Conservation (phyloP, 2,888 invertebrate species). For the Candidula unifasciata region DNA sequence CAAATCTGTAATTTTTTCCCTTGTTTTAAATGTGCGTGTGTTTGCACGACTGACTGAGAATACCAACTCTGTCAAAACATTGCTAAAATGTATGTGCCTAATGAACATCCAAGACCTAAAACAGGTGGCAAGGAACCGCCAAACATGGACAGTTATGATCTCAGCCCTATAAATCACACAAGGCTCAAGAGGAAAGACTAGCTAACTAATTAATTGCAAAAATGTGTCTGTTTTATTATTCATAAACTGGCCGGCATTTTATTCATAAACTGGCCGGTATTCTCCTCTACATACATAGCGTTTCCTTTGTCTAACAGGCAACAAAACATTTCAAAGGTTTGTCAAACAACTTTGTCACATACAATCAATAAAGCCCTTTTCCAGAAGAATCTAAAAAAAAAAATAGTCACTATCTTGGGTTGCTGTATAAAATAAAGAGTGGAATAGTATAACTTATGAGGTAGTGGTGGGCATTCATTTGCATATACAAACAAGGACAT, state of each 20-base stretch:
- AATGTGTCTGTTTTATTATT: background rate
- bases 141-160: no score
- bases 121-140: no score
- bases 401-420: background rate
- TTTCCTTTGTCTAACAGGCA: background rate
- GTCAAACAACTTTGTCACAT: background rate
- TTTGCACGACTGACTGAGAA: background rate
- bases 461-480: conserved; percentile 19
- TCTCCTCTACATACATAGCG: background rate
- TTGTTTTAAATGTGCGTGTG: background rate
- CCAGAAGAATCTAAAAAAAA: background rate
- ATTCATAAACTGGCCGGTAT: background rate
- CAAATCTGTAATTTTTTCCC: background rate
- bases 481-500: conserved; percentile 5
- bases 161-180: no score
- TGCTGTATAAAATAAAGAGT: background rate
- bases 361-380: background rate
- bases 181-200: no score
- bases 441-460: conserved; percentile 41
- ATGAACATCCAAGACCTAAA: no score
- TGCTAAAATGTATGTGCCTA: background rate
- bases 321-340: background rate
- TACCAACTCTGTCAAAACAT: background rate
- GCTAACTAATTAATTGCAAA: no score
- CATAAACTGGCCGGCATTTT: background rate